phyloP scores from a whole-genome alignment of 1,140 invertebrate genomes.

The Brachionus paranguensis region DNA sequence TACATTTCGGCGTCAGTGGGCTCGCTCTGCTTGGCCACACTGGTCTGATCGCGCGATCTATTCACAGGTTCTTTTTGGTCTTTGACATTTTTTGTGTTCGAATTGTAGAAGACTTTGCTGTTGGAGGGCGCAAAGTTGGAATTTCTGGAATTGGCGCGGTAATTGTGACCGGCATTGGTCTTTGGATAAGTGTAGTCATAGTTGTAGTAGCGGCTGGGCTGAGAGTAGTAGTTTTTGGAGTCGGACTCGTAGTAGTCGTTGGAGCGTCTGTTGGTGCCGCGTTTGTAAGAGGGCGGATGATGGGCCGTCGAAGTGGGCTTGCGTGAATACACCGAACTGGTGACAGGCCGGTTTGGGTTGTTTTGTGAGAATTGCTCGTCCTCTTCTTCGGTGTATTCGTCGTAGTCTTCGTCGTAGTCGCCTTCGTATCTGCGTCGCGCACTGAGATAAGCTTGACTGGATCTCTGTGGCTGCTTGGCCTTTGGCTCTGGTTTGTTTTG shows the following conservation, averaged over 20 bases:
- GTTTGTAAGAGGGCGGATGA: background rate
- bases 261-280: background rate
- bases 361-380: background rate
- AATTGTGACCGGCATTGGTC: background rate
- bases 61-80: background rate
- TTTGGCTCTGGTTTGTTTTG: background rate
- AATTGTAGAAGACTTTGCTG: background rate
- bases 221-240: background rate
- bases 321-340: background rate
- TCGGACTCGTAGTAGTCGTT: background rate
- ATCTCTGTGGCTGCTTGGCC: background rate
- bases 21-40: constrained; percentile 15
- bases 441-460: background rate
- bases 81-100: background rate
- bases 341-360: background rate
- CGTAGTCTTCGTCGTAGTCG: background rate
- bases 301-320: background rate
- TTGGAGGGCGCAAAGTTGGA: background rate
- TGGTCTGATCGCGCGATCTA: background rate
- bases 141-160: background rate
- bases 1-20: constrained; percentile 17
- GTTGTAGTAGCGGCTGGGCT: background rate
- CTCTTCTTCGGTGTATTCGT: background rate
- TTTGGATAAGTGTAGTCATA: background rate
- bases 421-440: background rate